Conservation (phyloP, 2,888 invertebrate genomes). For the Dasysyrphus albostriatus region DNA sequence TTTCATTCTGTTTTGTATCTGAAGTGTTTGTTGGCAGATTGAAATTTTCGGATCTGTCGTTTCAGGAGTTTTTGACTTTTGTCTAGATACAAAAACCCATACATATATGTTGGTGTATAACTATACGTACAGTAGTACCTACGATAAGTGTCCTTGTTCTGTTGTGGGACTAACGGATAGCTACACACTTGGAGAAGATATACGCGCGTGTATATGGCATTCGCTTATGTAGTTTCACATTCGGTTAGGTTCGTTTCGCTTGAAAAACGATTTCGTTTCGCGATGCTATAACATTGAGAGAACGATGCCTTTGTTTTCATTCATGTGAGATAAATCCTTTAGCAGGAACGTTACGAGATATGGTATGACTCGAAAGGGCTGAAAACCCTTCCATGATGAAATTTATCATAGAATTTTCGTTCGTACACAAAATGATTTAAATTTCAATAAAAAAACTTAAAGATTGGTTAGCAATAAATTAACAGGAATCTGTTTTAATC, state of each 20-base stretch:
- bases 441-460: too few species aligned
- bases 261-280: slow-evolving; percentile 55
- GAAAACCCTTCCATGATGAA: background rate
- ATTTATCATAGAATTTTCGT: background rate
- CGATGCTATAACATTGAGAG: slow-evolving; percentile 23
- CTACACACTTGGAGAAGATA: slow-evolving; percentile 2
- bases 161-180: background rate
- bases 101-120: background rate
- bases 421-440: background rate
- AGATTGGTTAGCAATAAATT: too few species aligned
- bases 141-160: slow-evolving; percentile 41
- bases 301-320: slow-evolving; percentile 13
- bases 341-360: background rate
- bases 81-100: slow-evolving; percentile 60
- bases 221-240: slow-evolving; percentile 47
- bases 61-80: slow-evolving; percentile 70
- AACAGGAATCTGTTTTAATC: too few species aligned
- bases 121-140: background rate
- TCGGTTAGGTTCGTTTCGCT: slow-evolving; percentile 37
- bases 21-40: slow-evolving; percentile 73
- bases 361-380: background rate
- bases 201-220: slow-evolving; percentile 22
- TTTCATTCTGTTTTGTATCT: slow-evolving; percentile 71
- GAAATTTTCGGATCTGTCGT: slow-evolving; percentile 73
- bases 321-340: slow-evolving; percentile 21